Percentiles rank a stretch among this genome's conserved stretches.
Conservation (phyloP, 2,113 vertebrate genomes). For the Mormoops blainvillei region DNA sequence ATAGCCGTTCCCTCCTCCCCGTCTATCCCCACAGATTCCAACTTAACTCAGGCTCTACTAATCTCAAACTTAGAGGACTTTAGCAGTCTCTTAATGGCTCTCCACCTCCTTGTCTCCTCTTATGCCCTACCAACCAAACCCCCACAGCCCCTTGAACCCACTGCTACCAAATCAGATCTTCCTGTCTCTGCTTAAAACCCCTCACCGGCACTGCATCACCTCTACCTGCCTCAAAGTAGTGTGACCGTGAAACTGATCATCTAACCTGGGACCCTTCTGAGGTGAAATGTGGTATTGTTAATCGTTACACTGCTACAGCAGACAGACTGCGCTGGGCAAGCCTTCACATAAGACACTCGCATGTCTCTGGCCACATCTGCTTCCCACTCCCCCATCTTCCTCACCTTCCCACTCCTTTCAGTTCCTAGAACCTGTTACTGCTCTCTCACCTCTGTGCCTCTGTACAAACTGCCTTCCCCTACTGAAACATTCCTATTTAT, state of each 20-base stretch:
- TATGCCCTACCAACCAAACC: neutral
- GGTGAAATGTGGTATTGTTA: neutral
- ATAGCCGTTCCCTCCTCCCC: neutral
- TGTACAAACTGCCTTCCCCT: neutral
- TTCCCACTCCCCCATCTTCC: neutral
- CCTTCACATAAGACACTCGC: neutral
- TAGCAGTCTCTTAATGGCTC: neutral
- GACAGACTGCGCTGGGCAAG: neutral
- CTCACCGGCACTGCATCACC: neutral
- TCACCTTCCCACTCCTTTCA: neutral
- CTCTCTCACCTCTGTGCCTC: neutral
- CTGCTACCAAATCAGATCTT: neutral
- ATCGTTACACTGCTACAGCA: neutral
- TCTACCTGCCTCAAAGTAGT: neutral
- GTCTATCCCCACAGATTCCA: neutral
- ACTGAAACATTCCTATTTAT: neutral
- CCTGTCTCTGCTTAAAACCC: neutral
- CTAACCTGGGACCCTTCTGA: neutral
- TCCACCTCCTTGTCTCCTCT: neutral
- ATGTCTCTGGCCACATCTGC: neutral
- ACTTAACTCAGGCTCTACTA: neutral
- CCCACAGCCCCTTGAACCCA: neutral
- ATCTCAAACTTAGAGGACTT: neutral
- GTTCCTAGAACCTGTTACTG: neutral
- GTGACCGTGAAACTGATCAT: neutral